These are phyloP conservation scores for Cochlearius cochlearius DNA, from an alignment of 2,113 vertebrate species.

Conservation along the genomic window DNA sequence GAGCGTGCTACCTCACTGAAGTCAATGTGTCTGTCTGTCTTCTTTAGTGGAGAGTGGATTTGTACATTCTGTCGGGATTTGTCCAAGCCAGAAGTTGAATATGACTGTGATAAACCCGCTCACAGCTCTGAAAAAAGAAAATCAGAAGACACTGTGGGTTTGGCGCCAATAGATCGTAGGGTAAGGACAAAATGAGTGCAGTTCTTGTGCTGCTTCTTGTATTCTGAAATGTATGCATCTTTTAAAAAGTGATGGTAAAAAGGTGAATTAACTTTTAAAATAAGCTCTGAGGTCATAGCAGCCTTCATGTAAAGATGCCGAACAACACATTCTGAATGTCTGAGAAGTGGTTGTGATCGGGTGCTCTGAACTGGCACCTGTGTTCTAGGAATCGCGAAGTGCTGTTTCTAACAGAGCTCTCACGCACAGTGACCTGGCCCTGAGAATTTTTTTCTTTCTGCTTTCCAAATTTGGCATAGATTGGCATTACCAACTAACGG, in stretches of 20 bases:
- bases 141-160: conserved; percentile 52
- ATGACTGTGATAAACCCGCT: conserved; percentile 77
- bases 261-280: neutral
- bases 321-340: neutral
- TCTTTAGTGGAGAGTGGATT: conserved; percentile 80
- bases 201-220: neutral
- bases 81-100: conserved; percentile 81
- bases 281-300: neutral
- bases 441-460: neutral
- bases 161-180: conserved; percentile 77
- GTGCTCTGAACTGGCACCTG: neutral
- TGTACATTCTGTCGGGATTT: conserved; percentile 83
- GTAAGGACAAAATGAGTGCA: conserved; percentile 50
- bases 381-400: neutral
- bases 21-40: neutral
- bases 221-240: neutral
- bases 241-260: neutral
- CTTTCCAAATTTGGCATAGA: neutral
- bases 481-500: neutral
- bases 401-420: neutral
- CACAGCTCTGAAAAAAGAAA: conserved; percentile 74
- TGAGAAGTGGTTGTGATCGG: neutral
- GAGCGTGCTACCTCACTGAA: neutral
- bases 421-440: neutral
- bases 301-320: neutral